Evolutionary conservation across 2,888 invertebrate species (phyloP).

Genomic region (Oxystoma pomonae): DNA sequence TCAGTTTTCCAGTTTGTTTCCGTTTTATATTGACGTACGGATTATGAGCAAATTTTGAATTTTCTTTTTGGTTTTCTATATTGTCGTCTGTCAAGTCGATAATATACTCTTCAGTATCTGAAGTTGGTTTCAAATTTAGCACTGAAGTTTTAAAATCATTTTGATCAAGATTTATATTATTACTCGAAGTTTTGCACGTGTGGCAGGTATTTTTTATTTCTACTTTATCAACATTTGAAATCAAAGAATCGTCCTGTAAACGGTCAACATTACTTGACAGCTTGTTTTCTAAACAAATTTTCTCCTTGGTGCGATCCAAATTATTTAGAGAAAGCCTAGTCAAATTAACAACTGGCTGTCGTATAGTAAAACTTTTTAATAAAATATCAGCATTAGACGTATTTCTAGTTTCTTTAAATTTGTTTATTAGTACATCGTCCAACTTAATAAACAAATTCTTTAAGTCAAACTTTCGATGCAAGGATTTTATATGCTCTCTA

Average conservation of each 20-base stretch:
- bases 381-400: neutral
- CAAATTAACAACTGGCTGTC: conserved; percentile 3
- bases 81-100: neutral
- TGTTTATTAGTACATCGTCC: conserved; percentile 6
- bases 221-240: too few species aligned
- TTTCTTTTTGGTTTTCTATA: neutral
- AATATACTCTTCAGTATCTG: too few species aligned
- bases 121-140: too few species aligned
- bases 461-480: conserved; percentile 10
- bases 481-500: neutral
- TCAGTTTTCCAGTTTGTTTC: neutral
- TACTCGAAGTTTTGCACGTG: too few species aligned
- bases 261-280: neutral
- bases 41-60: neutral
- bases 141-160: too few species aligned
- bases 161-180: too few species aligned
- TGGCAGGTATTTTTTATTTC: too few species aligned
- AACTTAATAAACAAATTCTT: conserved; percentile 9
- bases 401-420: neutral
- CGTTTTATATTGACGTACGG: neutral
- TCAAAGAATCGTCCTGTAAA: too few species aligned
- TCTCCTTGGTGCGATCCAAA: neutral
- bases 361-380: conserved; percentile 4
- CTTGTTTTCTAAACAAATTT: neutral
- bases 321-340: conserved; percentile 5